Percentiles rank a stretch among this genome's conserved stretches.
Conservation (phyloP, 2,888 invertebrate genomes). For the Pammene fasciana region DNA sequence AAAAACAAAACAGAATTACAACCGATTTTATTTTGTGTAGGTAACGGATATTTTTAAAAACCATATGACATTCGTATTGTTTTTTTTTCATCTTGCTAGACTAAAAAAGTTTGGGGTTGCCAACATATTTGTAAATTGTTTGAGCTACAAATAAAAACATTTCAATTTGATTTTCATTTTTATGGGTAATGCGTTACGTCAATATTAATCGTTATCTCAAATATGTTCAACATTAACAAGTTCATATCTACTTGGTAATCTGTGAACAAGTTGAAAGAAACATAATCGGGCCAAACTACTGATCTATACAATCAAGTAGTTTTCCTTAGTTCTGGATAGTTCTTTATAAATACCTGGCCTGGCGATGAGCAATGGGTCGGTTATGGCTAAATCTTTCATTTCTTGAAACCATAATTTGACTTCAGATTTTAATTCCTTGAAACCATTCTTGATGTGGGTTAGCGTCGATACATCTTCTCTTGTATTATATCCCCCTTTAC, state of each 20-base stretch:
- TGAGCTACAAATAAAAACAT: conserved; percentile 20
- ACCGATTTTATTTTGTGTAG: conserved; percentile 41
- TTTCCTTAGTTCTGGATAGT: too few species aligned
- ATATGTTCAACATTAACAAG: background rate
- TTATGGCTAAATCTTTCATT: conserved; percentile 84
- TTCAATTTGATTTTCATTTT: background rate
- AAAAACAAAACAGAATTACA: conserved; percentile 45
- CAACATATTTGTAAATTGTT: conserved; percentile 8
- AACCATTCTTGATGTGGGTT: conserved; percentile 85
- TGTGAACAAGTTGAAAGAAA: background rate
- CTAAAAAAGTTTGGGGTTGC: background rate
- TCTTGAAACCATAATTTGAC: conserved; percentile 86
- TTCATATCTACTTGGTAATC: too few species aligned
- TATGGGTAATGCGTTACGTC: background rate
- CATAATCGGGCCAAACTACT: too few species aligned
- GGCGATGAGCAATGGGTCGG: conserved; percentile 84
- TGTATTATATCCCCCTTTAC: conserved; percentile 84
- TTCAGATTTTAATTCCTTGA: conserved; percentile 86
- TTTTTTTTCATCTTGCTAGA: conserved; percentile 24
- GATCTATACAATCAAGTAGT: too few species aligned
- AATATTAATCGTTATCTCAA: too few species aligned
- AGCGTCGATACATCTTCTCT: conserved; percentile 70
- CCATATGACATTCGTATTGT: conserved; percentile 34
- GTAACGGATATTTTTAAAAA: conserved; percentile 43
- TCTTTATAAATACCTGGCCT: conserved; percentile 72